Conservation (phyloP, 92 coral and sea anemone species). For the Hydrozoanthus gracilis region DNA sequence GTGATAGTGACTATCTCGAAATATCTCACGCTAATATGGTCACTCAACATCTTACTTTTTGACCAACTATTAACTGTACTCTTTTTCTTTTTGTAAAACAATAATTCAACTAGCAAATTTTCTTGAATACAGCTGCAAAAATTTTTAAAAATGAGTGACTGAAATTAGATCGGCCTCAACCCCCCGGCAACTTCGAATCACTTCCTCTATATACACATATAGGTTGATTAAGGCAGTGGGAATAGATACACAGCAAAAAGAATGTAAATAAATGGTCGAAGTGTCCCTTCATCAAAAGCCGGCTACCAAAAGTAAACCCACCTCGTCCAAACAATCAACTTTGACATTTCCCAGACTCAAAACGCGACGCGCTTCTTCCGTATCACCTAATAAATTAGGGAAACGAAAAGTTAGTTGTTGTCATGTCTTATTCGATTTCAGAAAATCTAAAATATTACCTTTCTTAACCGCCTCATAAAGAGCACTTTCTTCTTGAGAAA, state of each 20-base stretch:
- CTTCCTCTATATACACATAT: too few species aligned
- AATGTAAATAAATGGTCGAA: not conserved
- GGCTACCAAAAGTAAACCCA: slow-evolving; percentile 11
- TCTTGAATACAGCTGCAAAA: too few species aligned
- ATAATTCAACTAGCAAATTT: too few species aligned
- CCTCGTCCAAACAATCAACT: slow-evolving; percentile 85
- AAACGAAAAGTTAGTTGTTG: not conserved
- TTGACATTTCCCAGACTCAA: slow-evolving; percentile 72
- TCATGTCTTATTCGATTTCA: not conserved
- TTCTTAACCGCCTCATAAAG: slow-evolving; percentile 63
- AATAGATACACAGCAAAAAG: not conserved
- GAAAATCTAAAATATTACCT: slow-evolving; percentile 54
- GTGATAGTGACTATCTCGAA: too few species aligned
- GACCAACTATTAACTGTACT: too few species aligned
- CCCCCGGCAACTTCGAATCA: too few species aligned
- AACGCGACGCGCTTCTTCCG: slow-evolving; percentile 71
- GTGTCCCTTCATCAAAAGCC: not conserved
- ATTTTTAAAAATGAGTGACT: too few species aligned
- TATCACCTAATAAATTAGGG: slow-evolving; percentile 63
- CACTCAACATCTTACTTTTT: too few species aligned
- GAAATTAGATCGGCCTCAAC: too few species aligned
- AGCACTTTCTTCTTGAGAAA: slow-evolving; percentile 53
- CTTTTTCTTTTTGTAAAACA: too few species aligned
- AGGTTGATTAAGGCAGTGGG: too few species aligned
- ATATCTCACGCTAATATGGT: too few species aligned